Evolutionary conservation across 2,888 invertebrate genomes (phyloP).

Genomic region (Drosophila quinaria): DNA sequence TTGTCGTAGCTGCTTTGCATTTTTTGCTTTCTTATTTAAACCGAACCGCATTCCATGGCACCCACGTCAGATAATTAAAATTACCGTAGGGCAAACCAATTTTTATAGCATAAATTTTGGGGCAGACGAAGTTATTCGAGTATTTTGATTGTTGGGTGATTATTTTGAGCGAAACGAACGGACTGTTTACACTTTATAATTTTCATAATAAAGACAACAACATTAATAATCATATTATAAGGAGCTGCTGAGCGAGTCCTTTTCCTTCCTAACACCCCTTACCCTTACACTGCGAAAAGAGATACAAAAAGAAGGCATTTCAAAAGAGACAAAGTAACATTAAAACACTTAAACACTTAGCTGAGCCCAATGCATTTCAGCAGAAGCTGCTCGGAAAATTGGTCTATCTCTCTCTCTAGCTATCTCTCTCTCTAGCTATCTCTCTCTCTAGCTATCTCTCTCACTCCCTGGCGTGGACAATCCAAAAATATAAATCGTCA

Average conservation of each 20-base stretch:
- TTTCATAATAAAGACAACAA: constrained; percentile 61
- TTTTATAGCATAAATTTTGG: constrained; percentile 45
- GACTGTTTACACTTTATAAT: constrained; percentile 62
- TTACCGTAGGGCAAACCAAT: constrained; percentile 43
- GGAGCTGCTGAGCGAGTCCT: constrained; percentile 24
- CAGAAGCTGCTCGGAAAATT: constrained; percentile 5
- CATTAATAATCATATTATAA: constrained; percentile 68
- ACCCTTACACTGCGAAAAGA: constrained; percentile 32
- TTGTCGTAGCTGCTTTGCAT: constrained; percentile 48
- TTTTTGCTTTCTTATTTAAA: constrained; percentile 49
- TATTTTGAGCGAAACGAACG: constrained; percentile 39
- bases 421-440: too few relatives aligned
- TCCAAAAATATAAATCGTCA: constrained; percentile 64
- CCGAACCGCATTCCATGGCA: constrained; percentile 16
- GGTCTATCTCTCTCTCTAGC: constrained; percentile 6
- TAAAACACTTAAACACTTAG: constrained; percentile 79
- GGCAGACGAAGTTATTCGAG: constrained; percentile 18
- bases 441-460: too few relatives aligned
- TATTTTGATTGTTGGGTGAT: constrained; percentile 51
- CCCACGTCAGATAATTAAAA: constrained; percentile 69
- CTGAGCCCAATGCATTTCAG: constrained; percentile 46
- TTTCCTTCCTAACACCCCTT: too few relatives aligned
- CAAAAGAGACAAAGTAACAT: constrained; percentile 63
- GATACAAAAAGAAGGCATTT: constrained; percentile 13
- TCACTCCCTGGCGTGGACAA: constrained; percentile 40